Percentiles rank a stretch among this genome's conserved stretches.
Conservation (phyloP, 2,888 invertebrate species). For the Conistra vaccinii region DNA sequence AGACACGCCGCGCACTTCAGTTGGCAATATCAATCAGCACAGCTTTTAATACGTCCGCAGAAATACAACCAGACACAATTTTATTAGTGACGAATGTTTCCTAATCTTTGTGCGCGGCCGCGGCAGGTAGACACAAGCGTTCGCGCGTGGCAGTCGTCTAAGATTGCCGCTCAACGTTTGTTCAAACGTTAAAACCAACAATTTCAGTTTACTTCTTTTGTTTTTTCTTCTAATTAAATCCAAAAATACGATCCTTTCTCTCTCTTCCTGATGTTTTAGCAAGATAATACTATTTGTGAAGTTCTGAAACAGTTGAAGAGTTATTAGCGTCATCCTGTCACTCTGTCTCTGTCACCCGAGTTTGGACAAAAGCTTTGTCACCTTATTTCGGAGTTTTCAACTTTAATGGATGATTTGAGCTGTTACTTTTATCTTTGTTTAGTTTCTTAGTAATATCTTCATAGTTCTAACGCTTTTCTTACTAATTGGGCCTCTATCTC, state of each 20-base stretch:
- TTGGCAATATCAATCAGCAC: too few relatives aligned
- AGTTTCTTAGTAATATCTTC: not conserved
- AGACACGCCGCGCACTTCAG: too few relatives aligned
- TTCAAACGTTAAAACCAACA: slow-evolving; percentile 3
- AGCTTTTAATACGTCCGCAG: too few relatives aligned
- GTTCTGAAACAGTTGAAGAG: slow-evolving; percentile 32
- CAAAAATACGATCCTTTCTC: slow-evolving; percentile 21
- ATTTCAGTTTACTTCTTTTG: not conserved
- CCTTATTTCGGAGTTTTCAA: slow-evolving; percentile 12
- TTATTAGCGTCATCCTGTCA: slow-evolving; percentile 61
- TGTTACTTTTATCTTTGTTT: slow-evolving; percentile 27
- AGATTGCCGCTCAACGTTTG: too few relatives aligned
- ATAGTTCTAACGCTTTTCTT: not conserved
- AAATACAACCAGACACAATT: too few relatives aligned
- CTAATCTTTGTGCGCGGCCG: too few relatives aligned
- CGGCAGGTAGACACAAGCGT: too few relatives aligned
- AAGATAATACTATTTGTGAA: slow-evolving; percentile 54
- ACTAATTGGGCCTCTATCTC: not conserved
- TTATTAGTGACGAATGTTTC: too few relatives aligned
- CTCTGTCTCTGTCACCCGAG: slow-evolving; percentile 40
- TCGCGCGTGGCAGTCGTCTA: too few relatives aligned
- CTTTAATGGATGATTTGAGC: slow-evolving; percentile 24
- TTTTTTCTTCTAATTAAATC: slow-evolving; percentile 7
- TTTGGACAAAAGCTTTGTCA: slow-evolving; percentile 42
- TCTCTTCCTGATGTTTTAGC: slow-evolving; percentile 28